phyloP scores from a whole-genome alignment of 2,888 invertebrate species.

The Gryllus longicercus region DNA sequence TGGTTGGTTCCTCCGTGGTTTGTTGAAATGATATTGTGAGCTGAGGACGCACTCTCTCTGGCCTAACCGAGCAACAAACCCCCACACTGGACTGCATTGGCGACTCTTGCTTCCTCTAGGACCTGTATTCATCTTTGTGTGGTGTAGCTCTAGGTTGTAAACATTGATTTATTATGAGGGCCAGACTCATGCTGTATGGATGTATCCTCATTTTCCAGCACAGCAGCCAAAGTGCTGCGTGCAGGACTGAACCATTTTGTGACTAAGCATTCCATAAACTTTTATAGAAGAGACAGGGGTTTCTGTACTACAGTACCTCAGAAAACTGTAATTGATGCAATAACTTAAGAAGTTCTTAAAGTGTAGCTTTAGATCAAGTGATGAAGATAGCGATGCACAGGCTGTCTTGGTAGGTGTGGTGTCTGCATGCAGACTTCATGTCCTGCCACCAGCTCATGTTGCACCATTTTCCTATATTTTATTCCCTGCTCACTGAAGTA shows the following conservation, averaged over 20 bases:
- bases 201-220: slow-evolving; percentile 39
- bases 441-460: slow-evolving; percentile 31
- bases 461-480: slow-evolving; percentile 39
- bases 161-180: slow-evolving; percentile 37
- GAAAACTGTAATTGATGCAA: slow-evolving; percentile 53
- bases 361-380: slow-evolving; percentile 40
- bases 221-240: slow-evolving; percentile 34
- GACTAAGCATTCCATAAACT: slow-evolving; percentile 39
- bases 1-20: slow-evolving; percentile 28
- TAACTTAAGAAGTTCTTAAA: slow-evolving; percentile 46
- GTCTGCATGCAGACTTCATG: slow-evolving; percentile 24
- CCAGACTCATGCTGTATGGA: slow-evolving; percentile 37
- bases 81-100: slow-evolving; percentile 38
- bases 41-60: slow-evolving; percentile 24
- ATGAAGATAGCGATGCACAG: slow-evolving; percentile 36
- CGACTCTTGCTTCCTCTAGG: slow-evolving; percentile 38
- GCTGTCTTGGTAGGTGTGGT: slow-evolving; percentile 34
- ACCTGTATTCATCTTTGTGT: slow-evolving; percentile 39
- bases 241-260: slow-evolving; percentile 39
- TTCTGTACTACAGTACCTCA: slow-evolving; percentile 54
- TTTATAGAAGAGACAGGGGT: slow-evolving; percentile 44
- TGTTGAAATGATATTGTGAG: slow-evolving; percentile 20
- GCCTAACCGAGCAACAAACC: slow-evolving; percentile 32
- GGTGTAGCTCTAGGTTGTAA: slow-evolving; percentile 40
- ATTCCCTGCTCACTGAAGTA: slow-evolving; percentile 39